Evolutionary conservation across 2,797 vertebrate species (phyloP), one percentile per base, ranked within the genome.

Genomic region (Sebastes trivittatus): DNA sequence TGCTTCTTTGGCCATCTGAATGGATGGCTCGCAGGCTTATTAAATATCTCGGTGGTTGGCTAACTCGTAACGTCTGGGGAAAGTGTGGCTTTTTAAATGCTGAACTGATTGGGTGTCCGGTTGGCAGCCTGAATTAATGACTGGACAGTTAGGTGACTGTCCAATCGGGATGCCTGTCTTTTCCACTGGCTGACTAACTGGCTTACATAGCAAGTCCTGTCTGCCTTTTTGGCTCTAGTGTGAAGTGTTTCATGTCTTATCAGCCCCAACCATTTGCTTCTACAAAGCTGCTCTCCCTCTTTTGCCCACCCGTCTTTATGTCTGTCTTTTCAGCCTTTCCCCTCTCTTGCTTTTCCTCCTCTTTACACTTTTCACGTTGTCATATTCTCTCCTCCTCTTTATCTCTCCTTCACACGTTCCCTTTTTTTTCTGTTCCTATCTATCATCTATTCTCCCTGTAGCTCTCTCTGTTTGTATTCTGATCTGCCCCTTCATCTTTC

Each of bases 211-310:
- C 72, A 66, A 81, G 73, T 83, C 81, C 75, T 85, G 71, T 74
- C 82, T 80, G 72, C 74, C 82, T 89, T 82, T 86, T 87, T 91
- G 88, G 88, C 86, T 80, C 77, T 64, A 71, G 60, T 64, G 52
- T 70, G 81, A 80, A 82, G 80, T 83, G 75, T 92, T 94, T 94
- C 73, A 90, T 93, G 89, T 91, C 88, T 93, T 93, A 94, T 94
- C 93, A 94, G 92, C 76, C 22, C 22, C 69, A 77, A 88, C 82
- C 93, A 92, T 92, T 94, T 93, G 92, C 89, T 83, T 72, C 88
- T 78, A 86, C 92, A 90, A 92, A 93, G 90, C 89, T 75, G 75
- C 78, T 84, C 75, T 78, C 78, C 62, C 34, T 78, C 72, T 72
- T 84, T 78, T 36, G 16, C 68, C 72, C 73, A 75, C 27, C 80